Conservation (phyloP, 2,113 vertebrate genomes). For the Campylorhamphus procurvoides region DNA sequence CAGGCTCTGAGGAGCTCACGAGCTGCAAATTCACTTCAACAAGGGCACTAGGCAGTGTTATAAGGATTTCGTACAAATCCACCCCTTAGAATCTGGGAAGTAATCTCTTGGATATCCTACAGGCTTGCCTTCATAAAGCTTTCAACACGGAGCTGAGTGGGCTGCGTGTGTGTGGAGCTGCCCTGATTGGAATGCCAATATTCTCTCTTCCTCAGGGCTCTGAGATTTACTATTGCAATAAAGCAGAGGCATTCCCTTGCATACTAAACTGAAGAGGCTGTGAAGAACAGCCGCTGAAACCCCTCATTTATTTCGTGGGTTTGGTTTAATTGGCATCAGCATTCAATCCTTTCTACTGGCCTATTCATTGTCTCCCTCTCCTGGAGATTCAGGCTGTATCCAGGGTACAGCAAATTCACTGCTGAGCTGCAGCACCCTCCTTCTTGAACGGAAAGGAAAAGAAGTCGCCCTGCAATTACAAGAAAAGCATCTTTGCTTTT, state of each 20-base stretch:
- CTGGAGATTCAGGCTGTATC: constrained; percentile 10
- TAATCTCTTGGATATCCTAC: constrained; percentile 55
- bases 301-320: constrained; percentile 42
- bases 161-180: background rate
- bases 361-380: constrained; percentile 54
- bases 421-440: background rate
- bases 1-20: background rate
- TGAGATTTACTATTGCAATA: constrained; percentile 66
- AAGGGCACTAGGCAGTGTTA: constrained; percentile 36
- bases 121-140: constrained; percentile 67
- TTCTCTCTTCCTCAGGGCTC: constrained; percentile 9
- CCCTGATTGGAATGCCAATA: constrained; percentile 69
- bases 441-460: background rate
- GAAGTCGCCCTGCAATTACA: background rate
- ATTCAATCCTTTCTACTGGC: constrained; percentile 25
- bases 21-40: constrained; percentile 59
- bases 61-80: constrained; percentile 54
- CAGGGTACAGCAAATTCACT: background rate
- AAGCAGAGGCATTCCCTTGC: constrained; percentile 42
- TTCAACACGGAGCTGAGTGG: constrained; percentile 20
- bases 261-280: background rate
- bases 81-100: constrained; percentile 55
- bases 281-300: constrained; percentile 1
- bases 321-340: constrained; percentile 49
- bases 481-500: background rate